A percentile compares a stretch with the other conserved stretches of the same genome.
phyloP scores from a whole-genome alignment of 2,113 vertebrate species.

The Rhinogobius similis region DNA sequence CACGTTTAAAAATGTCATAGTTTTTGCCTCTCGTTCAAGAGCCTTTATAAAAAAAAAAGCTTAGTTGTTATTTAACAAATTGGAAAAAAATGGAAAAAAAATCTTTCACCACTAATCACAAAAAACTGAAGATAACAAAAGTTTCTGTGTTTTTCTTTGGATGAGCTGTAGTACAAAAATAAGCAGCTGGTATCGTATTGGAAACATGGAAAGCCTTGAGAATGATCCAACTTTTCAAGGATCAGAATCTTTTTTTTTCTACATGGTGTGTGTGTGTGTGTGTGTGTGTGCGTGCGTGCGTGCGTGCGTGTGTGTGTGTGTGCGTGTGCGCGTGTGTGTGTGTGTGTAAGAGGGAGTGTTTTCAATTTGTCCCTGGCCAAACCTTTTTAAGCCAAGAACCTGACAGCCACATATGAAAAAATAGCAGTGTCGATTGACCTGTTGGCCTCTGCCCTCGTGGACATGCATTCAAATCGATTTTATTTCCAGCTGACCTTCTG shows the following conservation, averaged over 20 bases:
- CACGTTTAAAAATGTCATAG: too few relatives aligned
- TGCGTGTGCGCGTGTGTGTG: background rate
- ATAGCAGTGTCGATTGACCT: slow-evolving; percentile 8
- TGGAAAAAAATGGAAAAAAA: too few relatives aligned
- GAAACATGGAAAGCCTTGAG: slow-evolving; percentile 7
- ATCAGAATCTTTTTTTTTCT: slow-evolving; percentile 14
- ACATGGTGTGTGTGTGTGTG: background rate
- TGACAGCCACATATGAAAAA: slow-evolving; percentile 4
- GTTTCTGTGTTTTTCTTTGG: too few relatives aligned
- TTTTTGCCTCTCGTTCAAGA: too few relatives aligned
- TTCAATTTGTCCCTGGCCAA: background rate
- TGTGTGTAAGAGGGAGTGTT: too few relatives aligned
- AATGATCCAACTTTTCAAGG: slow-evolving; percentile 18
- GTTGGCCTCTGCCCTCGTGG: slow-evolving; percentile 30
- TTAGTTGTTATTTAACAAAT: too few relatives aligned
- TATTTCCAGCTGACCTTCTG: slow-evolving; percentile 33
- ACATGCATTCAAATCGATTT: slow-evolving; percentile 20
- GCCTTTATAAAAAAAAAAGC: too few relatives aligned
- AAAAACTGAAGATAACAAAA: too few relatives aligned
- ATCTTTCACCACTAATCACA: too few relatives aligned
- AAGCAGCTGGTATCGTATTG: too few relatives aligned
- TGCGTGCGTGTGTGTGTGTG: background rate
- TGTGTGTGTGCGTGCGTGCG: too few relatives aligned
- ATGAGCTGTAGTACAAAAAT: background rate
- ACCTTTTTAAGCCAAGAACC: slow-evolving; percentile 5